Base-by-base conservation (phyloP, 92 coral and sea anemone species). In the Heliopora coerulea region DNA sequence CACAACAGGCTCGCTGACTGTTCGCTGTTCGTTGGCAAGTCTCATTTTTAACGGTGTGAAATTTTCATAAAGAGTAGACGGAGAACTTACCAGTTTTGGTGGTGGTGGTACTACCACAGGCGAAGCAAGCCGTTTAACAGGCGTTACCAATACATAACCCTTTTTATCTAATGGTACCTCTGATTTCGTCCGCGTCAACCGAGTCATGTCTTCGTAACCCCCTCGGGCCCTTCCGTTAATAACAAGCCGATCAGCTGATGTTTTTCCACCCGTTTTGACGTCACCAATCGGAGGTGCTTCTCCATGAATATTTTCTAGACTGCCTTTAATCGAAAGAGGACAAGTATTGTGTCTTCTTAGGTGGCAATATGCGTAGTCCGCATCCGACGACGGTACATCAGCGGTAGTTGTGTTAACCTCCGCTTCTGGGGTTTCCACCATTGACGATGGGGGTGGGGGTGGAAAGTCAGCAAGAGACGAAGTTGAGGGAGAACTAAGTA, bases 321-420 rank as follows among this genome's bases (percentile, higher is more conserved):
- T n/a, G 52, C 14, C n/a, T 8, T 46, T 15, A 15, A 2, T 46
- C 52, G n/a, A 46, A 10, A 46, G n/a, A 46, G 52, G 52, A 15
- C 17, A 46, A 6, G 52, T 46, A n/a, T 46, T 46, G 74, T 24
- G 39, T 76, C 69, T 40, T 31, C 3, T 3, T 42, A 27, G 20
- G 30, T 79, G 20, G 2, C 41, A 23, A 50, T 79, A 29, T 48
- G 78, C 40, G 79, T 79, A 54, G 54, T 62, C 39, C 74, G 79
- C 65, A 86, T 87, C 12, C 54, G 76, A 18, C 92, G 96, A 32
- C 84, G 81, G 1, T 78, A 46, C 2, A n/a, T 46, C 15, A 15
- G 2, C n/a, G 14, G 52, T 46, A 15, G 52, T 10, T 46, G n/a
- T 15, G 52, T 3, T 46, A 15, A 46, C 52, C 52, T 46, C 52